Base-by-base conservation (phyloP, 2,888 invertebrate species). In the Lobophora halterata region DNA sequence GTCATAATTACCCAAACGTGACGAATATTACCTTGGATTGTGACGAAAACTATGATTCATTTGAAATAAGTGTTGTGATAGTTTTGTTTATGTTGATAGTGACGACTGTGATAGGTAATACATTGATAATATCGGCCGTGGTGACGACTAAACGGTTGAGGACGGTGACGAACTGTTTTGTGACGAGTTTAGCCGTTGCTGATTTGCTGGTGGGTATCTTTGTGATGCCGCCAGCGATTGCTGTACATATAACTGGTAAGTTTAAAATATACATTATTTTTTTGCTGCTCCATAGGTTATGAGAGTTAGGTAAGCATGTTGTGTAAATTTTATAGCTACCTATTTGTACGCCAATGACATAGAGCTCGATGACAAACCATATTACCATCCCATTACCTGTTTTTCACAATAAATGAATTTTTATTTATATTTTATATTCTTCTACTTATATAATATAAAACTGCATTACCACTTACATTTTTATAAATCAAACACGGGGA, bases 201-300 rank as follows among this genome's bases (percentile, higher is more conserved):
- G 98, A 98, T 88, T 90, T 97, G 74, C 77, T 97, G 51, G 97
- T 98, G 2, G 98, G 97, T 1, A 91, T 97, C 16, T 95, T 96
- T 62, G 97, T 98, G 0, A 95, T 98, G 93, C 98, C 98, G 1
- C 97, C 97, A 26, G 97, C 97, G n/a, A 95, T 97, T 19, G 93
- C 95, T 39, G 91, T 95, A 41, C 93, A 95, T 79, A 89, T 97
- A 34, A 92, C 92, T 80, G 95, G 96, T 90, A 80, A 93, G 92
- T 65, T 11, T 14, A 14, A 3, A 7, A 8, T 1, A 8, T 8
- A 6, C 21, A 21, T n/a, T 18, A 5, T 5, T 18, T 18, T 18
- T 5, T 5, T 18, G 18, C 5, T n/a, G n/a, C 18, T 7, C 5
- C n/a, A 3, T 2, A 17, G 17, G 17, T n/a, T n/a, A n/a, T n/a